A percentile compares a stretch with the other conserved stretches of the same genome.
Evolutionary conservation across 53 echinoderm and acorn worm genomes (phyloP).

Genomic region (Zoroaster sp.): DNA sequence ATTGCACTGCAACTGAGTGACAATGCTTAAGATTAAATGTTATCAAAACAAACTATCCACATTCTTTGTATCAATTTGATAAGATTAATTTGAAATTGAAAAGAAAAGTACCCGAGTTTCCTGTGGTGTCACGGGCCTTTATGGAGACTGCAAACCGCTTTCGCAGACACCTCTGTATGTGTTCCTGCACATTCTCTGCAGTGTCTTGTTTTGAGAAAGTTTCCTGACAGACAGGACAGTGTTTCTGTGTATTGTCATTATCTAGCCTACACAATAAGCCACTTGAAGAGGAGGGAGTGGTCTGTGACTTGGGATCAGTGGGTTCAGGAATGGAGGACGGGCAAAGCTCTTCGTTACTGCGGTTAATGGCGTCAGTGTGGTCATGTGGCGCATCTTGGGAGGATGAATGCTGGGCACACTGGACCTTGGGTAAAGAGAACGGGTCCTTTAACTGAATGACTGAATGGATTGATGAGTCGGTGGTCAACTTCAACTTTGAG

Average conservation of each 20-base stretch:
- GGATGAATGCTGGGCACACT: background rate
- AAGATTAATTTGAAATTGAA: too few species aligned
- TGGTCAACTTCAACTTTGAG: background rate
- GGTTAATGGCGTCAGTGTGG: background rate
- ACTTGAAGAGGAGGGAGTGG: background rate
- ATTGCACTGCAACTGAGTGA: too few species aligned
- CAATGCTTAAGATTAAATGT: too few species aligned
- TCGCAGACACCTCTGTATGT: conserved; percentile 3
- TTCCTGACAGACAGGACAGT: conserved; percentile 4
- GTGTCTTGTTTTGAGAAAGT: background rate
- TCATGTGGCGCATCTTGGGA: background rate
- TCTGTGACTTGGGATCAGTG: background rate
- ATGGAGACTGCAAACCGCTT: background rate
- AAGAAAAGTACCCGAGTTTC: conserved; percentile 6
- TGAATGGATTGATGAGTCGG: background rate
- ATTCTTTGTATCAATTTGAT: too few species aligned
- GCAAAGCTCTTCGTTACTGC: background rate
- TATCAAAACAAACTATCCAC: too few species aligned
- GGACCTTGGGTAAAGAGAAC: background rate
- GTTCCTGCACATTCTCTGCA: background rate
- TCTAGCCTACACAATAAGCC: too few species aligned
- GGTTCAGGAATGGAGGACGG: background rate
- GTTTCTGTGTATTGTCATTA: background rate
- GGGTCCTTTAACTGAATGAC: background rate
- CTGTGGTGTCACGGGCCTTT: background rate